Evolutionary conservation across 2,113 vertebrate species (phyloP).

Genomic region (Ammodytes marinus): DNA sequence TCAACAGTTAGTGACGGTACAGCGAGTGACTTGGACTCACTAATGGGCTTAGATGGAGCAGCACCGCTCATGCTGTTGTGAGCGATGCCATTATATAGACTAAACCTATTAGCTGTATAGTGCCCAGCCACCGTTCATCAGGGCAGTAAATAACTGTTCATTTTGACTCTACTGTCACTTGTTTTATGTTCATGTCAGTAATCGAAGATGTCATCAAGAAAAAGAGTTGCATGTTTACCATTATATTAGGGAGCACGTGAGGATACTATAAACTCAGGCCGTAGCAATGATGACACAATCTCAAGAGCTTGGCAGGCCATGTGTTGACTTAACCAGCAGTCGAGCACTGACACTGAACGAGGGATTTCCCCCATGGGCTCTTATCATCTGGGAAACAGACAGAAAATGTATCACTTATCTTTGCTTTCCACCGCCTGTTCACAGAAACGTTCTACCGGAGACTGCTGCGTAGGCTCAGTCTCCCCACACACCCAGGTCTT

Average conservation of each 20-base stretch:
- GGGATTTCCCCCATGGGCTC: constrained; percentile 44
- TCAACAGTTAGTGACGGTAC: constrained; percentile 61
- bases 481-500: constrained; percentile 44
- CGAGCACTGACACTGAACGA: constrained; percentile 23
- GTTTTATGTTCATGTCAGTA: not conserved
- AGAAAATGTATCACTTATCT: constrained; percentile 62
- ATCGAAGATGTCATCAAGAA: constrained; percentile 15
- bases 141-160: constrained; percentile 20
- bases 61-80: constrained; percentile 37
- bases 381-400: constrained; percentile 73
- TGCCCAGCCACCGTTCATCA: constrained; percentile 5
- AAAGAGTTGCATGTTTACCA: not conserved
- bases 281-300: constrained; percentile 37
- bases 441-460: constrained; percentile 52
- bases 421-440: constrained; percentile 34
- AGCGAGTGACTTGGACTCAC: constrained; percentile 53
- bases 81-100: constrained; percentile 54
- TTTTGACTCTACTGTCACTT: constrained; percentile 13
- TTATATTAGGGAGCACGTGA: not conserved
- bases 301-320: constrained; percentile 21
- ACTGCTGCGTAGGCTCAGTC: constrained; percentile 35
- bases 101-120: constrained; percentile 61
- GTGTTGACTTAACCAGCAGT: constrained; percentile 20
- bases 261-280: constrained; percentile 39
- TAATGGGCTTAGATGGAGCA: constrained; percentile 73